Conservation (phyloP, 1,140 invertebrate species). For the Archivesica marissinica region DNA sequence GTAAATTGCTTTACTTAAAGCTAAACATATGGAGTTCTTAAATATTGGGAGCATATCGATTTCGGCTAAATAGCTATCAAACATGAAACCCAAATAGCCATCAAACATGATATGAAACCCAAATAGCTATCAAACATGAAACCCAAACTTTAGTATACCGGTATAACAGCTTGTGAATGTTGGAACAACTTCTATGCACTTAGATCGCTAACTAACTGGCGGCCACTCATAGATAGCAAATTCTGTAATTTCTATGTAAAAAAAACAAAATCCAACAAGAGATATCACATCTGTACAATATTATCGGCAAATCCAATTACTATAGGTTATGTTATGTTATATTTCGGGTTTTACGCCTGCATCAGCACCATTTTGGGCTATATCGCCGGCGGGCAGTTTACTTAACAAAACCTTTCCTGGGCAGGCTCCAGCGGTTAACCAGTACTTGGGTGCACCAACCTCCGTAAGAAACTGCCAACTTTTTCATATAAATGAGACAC, state of each 20-base stretch:
- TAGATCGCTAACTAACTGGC: background rate
- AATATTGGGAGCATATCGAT: background rate
- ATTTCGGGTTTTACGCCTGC: background rate
- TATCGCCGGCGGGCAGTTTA: background rate
- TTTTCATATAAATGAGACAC: background rate
- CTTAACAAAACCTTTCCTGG: background rate
- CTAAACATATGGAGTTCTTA: background rate
- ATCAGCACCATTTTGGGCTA: background rate
- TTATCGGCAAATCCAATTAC: background rate
- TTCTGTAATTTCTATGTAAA: background rate
- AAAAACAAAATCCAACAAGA: background rate
- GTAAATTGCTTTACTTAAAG: background rate
- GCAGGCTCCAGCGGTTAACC: background rate
- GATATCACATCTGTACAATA: background rate
- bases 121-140: background rate
- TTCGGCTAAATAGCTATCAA: background rate
- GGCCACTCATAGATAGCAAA: background rate
- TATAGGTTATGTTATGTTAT: background rate
- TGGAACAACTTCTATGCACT: background rate
- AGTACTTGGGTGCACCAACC: background rate
- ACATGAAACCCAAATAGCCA: background rate
- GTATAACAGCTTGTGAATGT: background rate
- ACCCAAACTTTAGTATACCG: background rate
- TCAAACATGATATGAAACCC: background rate
- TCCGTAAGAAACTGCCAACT: background rate